phyloP scores from a whole-genome alignment of 1,140 invertebrate genomes.

The Hycleus phaleratus region DNA sequence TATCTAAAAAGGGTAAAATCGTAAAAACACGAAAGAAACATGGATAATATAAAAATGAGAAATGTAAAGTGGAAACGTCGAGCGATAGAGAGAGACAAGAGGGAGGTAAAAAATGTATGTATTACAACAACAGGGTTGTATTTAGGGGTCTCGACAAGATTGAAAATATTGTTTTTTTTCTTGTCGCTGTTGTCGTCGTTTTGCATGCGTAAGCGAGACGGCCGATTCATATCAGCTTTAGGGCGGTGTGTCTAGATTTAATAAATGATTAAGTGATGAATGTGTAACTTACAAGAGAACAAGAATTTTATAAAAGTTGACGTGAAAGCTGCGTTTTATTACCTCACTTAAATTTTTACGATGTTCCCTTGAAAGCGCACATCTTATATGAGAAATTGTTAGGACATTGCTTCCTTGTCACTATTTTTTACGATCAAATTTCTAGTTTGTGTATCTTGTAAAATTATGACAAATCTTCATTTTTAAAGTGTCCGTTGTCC shows the following conservation, averaged over 20 bases:
- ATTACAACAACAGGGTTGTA: too few species aligned
- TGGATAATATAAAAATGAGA: too few species aligned
- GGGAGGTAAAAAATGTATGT: too few species aligned
- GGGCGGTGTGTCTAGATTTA: conserved; percentile 10
- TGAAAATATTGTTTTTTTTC: not conserved
- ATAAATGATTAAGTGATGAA: conserved; percentile 17
- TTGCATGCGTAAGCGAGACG: not conserved
- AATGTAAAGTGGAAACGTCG: too few species aligned
- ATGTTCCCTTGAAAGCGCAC: conserved; percentile 12
- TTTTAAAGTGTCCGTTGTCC: not conserved
- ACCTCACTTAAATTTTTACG: conserved; percentile 19
- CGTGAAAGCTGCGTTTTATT: conserved; percentile 17
- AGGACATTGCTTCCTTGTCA: conserved; percentile 17
- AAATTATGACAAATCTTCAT: conserved; percentile 10
- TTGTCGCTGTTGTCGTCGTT: conserved; percentile 7
- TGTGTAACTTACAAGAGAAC: conserved; percentile 13
- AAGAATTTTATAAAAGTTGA: conserved; percentile 18
- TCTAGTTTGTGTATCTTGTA: conserved; percentile 6
- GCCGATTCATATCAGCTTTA: conserved; percentile 1
- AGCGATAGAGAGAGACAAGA: too few species aligned
- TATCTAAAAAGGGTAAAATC: too few species aligned
- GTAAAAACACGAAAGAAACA: too few species aligned
- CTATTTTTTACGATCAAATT: conserved; percentile 19
- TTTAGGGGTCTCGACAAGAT: too few species aligned
- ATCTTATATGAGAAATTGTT: conserved; percentile 19